Evolutionary conservation across 2,888 invertebrate species (phyloP).

Genomic region (Melikaiella ostensackeni): DNA sequence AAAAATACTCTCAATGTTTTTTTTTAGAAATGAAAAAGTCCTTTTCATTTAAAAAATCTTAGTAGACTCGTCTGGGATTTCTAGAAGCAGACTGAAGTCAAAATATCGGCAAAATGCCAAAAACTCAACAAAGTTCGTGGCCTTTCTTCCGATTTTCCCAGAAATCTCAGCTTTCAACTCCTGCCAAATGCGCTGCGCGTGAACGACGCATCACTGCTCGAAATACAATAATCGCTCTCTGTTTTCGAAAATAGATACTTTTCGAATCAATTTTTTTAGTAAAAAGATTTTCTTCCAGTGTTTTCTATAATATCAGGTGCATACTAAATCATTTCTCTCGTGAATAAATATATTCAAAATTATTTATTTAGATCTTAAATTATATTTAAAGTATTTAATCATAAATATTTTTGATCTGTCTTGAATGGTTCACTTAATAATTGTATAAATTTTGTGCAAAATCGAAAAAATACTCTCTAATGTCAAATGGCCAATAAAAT

Average conservation of each 20-base stretch:
- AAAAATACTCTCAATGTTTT: background rate
- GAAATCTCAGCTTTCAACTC: constrained; percentile 9
- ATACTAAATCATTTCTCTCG: too few relatives aligned
- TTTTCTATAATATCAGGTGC: background rate
- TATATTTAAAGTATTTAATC: background rate
- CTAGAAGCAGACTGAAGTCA: background rate
- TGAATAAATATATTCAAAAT: too few relatives aligned
- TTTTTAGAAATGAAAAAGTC: background rate
- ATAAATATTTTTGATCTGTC: background rate
- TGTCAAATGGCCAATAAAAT: too few relatives aligned
- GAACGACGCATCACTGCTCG: constrained; percentile 12
- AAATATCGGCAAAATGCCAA: constrained; percentile 32
- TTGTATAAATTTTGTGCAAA: background rate
- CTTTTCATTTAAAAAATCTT: background rate
- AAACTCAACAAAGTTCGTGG: constrained; percentile 20
- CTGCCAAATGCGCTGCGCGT: constrained; percentile 31
- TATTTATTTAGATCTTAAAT: too few relatives aligned
- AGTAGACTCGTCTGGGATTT: background rate
- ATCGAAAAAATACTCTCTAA: background rate
- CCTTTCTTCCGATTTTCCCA: constrained; percentile 28
- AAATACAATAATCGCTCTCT: constrained; percentile 30
- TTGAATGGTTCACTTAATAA: background rate
- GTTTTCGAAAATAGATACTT: constrained; percentile 21
- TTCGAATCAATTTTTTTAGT: background rate
- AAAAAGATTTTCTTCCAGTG: background rate